Evolutionary conservation across 2,113 vertebrate species (phyloP).

Genomic region (Lates calcarifer): DNA sequence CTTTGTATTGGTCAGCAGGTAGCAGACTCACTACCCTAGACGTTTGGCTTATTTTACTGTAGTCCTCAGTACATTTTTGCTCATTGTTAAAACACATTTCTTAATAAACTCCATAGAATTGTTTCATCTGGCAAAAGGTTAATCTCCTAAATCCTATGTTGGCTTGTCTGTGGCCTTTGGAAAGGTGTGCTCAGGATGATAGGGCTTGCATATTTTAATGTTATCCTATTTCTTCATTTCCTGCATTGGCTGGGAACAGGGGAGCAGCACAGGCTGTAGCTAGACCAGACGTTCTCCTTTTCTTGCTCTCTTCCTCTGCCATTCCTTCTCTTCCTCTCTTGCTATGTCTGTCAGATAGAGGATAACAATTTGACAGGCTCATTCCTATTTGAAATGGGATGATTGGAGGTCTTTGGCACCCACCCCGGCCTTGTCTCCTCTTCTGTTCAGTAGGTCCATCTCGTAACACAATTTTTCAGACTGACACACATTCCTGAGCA

Average conservation of each 20-base stretch:
- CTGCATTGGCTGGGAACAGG: constrained; percentile 77
- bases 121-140: constrained; percentile 65
- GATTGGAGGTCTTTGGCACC: constrained; percentile 67
- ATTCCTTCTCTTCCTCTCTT: constrained; percentile 44
- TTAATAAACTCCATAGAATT: constrained; percentile 51
- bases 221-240: constrained; percentile 88
- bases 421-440: constrained; percentile 23
- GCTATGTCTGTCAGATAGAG: constrained; percentile 60
- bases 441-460: constrained; percentile 30
- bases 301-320: constrained; percentile 43
- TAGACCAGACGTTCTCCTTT: constrained; percentile 61
- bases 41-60: constrained; percentile 42
- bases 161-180: constrained; percentile 66
- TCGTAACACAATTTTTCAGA: constrained; percentile 22
- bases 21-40: background rate
- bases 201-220: constrained; percentile 80
- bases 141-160: constrained; percentile 56
- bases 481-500: constrained; percentile 48
- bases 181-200: constrained; percentile 75
- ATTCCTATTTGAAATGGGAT: constrained; percentile 62
- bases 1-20: constrained; percentile 29
- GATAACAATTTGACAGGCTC: constrained; percentile 66
- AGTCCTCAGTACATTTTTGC: constrained; percentile 19
- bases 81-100: constrained; percentile 62
- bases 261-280: constrained; percentile 64